These are phyloP conservation scores for Cyanistes caeruleus DNA, from an alignment of 2,113 vertebrate genomes.

Conservation along the genomic window DNA sequence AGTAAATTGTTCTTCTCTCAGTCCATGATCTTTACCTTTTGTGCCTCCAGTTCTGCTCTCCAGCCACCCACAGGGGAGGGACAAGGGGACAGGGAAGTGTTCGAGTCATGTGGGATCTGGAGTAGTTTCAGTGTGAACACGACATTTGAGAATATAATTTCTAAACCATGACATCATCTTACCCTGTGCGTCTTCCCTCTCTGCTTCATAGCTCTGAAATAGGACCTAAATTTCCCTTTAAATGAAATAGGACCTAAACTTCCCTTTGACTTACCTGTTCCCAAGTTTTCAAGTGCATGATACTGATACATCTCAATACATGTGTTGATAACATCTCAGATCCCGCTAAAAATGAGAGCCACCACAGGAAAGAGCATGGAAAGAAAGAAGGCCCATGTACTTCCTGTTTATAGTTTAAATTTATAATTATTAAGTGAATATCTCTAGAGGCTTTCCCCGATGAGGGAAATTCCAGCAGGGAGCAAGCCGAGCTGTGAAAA, in stretches of 20 bases:
- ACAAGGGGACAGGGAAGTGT: background rate
- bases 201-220: background rate
- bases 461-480: accelerated
- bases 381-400: background rate
- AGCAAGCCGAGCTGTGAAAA: background rate
- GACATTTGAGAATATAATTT: background rate
- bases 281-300: background rate
- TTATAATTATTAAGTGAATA: background rate
- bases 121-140: background rate
- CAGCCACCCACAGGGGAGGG: background rate
- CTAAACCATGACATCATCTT: background rate
- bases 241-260: background rate
- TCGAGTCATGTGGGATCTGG: background rate
- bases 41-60: background rate
- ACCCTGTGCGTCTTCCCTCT: background rate
- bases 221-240: background rate
- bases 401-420: background rate
- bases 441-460: background rate
- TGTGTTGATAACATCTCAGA: background rate
- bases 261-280: background rate
- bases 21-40: background rate
- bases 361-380: background rate
- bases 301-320: background rate
- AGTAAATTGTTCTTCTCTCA: background rate
- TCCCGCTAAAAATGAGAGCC: background rate